Evolutionary conservation across 2,888 invertebrate genomes (phyloP).

Genomic region (Hyppa rectilinea): DNA sequence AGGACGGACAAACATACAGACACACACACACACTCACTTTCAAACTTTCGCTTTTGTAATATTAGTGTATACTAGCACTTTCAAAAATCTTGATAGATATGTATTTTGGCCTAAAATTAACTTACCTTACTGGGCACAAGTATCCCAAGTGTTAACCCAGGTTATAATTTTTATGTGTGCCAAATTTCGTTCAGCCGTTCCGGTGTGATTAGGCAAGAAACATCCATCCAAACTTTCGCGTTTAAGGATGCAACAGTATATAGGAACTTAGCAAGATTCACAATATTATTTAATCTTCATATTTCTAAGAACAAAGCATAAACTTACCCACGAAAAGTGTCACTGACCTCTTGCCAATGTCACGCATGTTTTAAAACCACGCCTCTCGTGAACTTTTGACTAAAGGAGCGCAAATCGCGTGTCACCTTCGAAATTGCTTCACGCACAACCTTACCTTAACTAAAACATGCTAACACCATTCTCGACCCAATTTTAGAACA

Average conservation of each 20-base stretch:
- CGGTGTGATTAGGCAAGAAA: too few species aligned
- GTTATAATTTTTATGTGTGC: too few species aligned
- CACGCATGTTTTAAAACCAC: constrained; percentile 62
- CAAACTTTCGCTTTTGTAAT: too few species aligned
- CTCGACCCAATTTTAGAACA: constrained; percentile 35
- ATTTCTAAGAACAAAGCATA: constrained; percentile 20
- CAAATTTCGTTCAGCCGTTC: too few species aligned
- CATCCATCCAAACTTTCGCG: too few species aligned
- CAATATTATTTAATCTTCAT: constrained; percentile 8
- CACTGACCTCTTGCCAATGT: constrained; percentile 63
- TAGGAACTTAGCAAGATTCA: too few species aligned
- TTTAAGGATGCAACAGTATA: too few species aligned
- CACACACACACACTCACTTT: too few species aligned
- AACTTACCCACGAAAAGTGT: constrained; percentile 46
- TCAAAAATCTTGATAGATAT: not conserved
- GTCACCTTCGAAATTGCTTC: constrained; percentile 37
- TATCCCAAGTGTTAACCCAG: too few species aligned
- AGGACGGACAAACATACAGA: too few species aligned
- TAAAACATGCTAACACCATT: constrained; percentile 22
- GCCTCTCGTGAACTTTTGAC: constrained; percentile 59
- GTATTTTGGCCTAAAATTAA: not conserved
- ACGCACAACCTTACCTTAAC: constrained; percentile 38
- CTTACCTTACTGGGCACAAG: too few species aligned
- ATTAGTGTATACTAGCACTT: not conserved
- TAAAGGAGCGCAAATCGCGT: constrained; percentile 59